phyloP scores from a whole-genome alignment of 2,888 invertebrate species.

The Limnephilus lunatus region DNA sequence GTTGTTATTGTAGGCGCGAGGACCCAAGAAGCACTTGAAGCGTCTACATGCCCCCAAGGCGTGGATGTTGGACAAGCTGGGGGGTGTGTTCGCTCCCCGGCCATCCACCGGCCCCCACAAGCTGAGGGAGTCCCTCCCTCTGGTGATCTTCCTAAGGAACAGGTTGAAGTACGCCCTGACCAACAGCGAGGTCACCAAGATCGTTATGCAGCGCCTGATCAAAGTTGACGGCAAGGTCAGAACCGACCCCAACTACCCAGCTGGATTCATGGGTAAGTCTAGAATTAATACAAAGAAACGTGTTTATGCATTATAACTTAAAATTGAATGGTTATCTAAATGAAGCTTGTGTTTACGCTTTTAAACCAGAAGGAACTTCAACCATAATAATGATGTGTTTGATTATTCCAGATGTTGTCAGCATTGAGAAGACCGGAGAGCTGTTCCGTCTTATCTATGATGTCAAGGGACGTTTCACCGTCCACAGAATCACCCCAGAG shows the following conservation, averaged over 20 bases:
- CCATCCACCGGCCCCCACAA: slow-evolving; percentile 99
- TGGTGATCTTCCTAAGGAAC: slow-evolving; percentile 97
- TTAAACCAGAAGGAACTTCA: background rate
- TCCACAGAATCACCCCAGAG: slow-evolving; percentile 97
- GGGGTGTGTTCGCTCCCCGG: slow-evolving; percentile 98
- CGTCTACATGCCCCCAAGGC: slow-evolving; percentile 99
- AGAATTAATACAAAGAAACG: background rate
- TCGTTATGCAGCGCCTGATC: slow-evolving; percentile 97
- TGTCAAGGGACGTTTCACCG: slow-evolving; percentile 98
- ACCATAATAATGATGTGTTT: background rate
- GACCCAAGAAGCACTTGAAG: slow-evolving; percentile 99
- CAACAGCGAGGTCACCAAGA: slow-evolving; percentile 97
- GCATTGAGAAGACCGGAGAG: slow-evolving; percentile 98
- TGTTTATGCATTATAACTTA: background rate
- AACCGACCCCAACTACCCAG: slow-evolving; percentile 97
- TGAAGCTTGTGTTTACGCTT: background rate
- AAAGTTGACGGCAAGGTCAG: slow-evolving; percentile 99
- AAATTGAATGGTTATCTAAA: background rate
- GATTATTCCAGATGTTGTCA: slow-evolving; percentile 92
- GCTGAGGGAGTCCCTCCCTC: slow-evolving; percentile 95
- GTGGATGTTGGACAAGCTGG: slow-evolving; percentile 99
- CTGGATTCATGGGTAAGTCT: slow-evolving; percentile 98
- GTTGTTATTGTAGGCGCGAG: slow-evolving; percentile 86
- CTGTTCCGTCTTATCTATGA: slow-evolving; percentile 98
- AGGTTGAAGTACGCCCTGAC: slow-evolving; percentile 98